These are phyloP conservation scores for Oreochromis grahami DNA, from an alignment of 2,797 vertebrate species.

Conservation along the genomic window DNA sequence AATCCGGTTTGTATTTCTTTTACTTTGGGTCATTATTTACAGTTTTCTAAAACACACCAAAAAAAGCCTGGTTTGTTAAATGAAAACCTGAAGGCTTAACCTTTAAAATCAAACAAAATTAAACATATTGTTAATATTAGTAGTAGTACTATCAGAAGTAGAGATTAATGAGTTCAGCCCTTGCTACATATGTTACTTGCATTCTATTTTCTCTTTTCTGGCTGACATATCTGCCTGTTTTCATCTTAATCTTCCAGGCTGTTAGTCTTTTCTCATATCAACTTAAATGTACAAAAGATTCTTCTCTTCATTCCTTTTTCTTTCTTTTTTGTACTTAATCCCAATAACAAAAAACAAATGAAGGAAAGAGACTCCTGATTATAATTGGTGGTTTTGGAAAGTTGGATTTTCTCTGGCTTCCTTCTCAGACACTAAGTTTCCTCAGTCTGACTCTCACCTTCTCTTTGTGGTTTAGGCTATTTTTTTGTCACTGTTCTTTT, in stretches of 20 bases:
- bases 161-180: not conserved
- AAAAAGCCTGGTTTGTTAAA: not conserved
- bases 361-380: not conserved
- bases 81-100: not conserved
- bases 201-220: not conserved
- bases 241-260: not conserved
- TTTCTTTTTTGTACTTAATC: not conserved
- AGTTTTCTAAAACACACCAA: not conserved
- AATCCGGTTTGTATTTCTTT: too few relatives aligned
- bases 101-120: not conserved
- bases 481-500: not conserved
- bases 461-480: not conserved
- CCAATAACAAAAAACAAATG: not conserved
- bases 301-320: not conserved
- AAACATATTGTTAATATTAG: not conserved
- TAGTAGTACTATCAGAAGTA: not conserved
- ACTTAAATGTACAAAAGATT: not conserved
- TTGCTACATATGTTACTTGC: not conserved
- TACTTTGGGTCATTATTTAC: not conserved
- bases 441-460: not conserved
- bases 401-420: not conserved
- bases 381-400: not conserved
- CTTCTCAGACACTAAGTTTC: not conserved
- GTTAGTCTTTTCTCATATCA: not conserved
- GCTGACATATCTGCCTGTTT: not conserved